phyloP scores from a whole-genome alignment of 2,113 vertebrate species.

The Coptodon rendalli region DNA sequence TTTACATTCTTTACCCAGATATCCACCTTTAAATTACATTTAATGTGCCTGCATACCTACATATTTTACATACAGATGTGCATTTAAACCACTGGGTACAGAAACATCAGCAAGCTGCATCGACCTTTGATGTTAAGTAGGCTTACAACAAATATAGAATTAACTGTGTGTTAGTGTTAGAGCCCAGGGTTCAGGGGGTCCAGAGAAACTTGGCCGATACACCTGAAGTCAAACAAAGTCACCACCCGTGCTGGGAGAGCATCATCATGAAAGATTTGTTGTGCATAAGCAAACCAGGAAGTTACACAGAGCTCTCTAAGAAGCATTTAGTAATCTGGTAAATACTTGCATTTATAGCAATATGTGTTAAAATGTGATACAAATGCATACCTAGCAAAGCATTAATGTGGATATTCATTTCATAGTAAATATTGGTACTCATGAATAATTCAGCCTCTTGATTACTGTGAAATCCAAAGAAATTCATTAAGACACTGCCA shows the following conservation, averaged over 20 bases:
- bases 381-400: background rate
- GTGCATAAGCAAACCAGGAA: background rate
- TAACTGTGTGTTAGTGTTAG: background rate
- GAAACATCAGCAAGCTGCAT: background rate
- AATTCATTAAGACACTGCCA: background rate
- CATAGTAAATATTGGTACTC: background rate
- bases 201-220: background rate
- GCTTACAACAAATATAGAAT: background rate
- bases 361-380: background rate
- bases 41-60: background rate
- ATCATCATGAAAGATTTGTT: background rate
- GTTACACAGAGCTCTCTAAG: background rate
- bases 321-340: background rate
- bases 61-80: background rate
- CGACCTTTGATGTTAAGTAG: background rate
- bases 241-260: background rate
- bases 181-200: background rate
- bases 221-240: background rate
- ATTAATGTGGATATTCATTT: background rate
- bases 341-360: background rate
- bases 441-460: background rate
- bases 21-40: background rate
- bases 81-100: background rate
- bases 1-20: background rate
- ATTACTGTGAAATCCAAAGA: background rate